Percentiles rank a stretch among this genome's conserved stretches.
Evolutionary conservation across 2,888 invertebrate genomes (phyloP).

Genomic region (Lumbricus terrestris): DNA sequence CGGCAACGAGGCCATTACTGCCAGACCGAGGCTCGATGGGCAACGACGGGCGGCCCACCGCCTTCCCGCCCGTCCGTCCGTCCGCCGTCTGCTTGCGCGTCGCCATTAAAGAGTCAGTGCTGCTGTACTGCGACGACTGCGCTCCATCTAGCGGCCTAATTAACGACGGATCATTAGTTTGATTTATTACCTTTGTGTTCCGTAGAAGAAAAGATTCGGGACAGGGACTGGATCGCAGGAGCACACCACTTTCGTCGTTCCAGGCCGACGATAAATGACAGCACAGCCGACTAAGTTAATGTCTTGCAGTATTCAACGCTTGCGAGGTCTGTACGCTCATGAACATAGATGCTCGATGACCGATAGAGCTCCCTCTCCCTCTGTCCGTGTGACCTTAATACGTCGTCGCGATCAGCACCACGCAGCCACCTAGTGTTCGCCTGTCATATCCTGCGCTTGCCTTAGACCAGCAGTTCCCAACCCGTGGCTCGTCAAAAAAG

Average conservation of each 20-base stretch:
- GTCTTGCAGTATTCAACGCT: background rate
- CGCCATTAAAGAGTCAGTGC: background rate
- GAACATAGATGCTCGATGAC: background rate
- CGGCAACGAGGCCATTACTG: constrained; percentile 8
- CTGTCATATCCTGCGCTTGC: background rate
- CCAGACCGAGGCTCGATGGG: background rate
- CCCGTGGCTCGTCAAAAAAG: no score
- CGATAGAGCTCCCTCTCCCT: background rate
- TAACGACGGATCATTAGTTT: constrained; percentile 11
- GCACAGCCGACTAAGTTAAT: background rate
- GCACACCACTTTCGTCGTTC: background rate
- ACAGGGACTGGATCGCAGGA: background rate
- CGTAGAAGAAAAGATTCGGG: background rate
- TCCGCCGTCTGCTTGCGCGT: background rate
- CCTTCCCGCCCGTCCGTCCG: background rate
- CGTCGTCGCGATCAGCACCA: background rate
- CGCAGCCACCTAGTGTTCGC: background rate
- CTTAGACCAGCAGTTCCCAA: no score
- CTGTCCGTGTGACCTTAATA: background rate
- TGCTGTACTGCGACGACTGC: no score
- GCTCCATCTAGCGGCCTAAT: constrained; percentile 11
- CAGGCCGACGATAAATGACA: background rate
- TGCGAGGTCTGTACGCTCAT: background rate
- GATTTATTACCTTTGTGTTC: constrained; percentile 15
- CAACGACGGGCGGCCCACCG: background rate